Evolutionary conservation across 2,113 vertebrate genomes (phyloP), one percentile per base, ranked within the genome.

Genomic region (Epinephelus cyanopodus): DNA sequence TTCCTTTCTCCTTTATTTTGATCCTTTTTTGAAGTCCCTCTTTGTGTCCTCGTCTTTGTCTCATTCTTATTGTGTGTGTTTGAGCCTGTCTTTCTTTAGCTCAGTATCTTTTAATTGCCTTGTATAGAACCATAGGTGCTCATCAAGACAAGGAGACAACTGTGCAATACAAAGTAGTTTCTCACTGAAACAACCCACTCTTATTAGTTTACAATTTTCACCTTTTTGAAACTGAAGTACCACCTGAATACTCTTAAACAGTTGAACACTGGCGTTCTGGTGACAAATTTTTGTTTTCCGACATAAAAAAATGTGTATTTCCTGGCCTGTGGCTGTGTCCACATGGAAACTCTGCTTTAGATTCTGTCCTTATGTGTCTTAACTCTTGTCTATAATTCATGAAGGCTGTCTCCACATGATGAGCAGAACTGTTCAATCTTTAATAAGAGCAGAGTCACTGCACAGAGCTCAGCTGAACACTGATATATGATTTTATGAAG

Each of bases 351-450:
- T 12, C 5, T 2, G 18, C 62, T 23, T 65, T 6, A 48, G 42
- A 42, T 19, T 12, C 17, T 37, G 0, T 42, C 2, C 73, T n/a
- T n/a, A 2, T 54, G 19, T 54, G 39, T 45, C 25, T 47, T 48
- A 54, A 48, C 50, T 72, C 10, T 23, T 48, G 15, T 83, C n/a
- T 47, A 1, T 48, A 17, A 73, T 42, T 56, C 6, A 18, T 45
- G 11, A 15, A 29, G 77, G 68, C 48, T 81, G 47, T 87, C 82
- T 87, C 65, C 74, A 81, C 63, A 60, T 0, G 79, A 78, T 42
- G 5, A 69, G 50, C 52, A 45, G 48, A 79, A 50, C 25, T 64
- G 27, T 56, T 47, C 0, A 2, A 19, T 27, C 3, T 27, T 17
- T 6, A 13, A 12, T 6, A 13, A 12, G 42, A 10, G 5, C 2